These are phyloP conservation scores for Camponotus fellah DNA, from an alignment of 2,888 invertebrate species.

Conservation along the genomic window DNA sequence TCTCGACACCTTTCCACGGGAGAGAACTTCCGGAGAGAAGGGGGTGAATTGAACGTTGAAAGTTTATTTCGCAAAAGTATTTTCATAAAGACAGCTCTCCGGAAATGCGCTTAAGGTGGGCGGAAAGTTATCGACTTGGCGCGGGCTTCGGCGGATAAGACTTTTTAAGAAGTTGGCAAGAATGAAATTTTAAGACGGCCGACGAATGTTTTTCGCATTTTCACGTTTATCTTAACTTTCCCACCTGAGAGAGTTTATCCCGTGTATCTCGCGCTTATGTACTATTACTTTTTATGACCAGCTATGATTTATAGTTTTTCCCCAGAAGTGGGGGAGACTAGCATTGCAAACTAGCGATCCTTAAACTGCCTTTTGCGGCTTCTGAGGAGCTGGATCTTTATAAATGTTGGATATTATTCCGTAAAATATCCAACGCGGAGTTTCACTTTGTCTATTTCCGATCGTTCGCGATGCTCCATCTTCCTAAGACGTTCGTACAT, in stretches of 20 bases:
- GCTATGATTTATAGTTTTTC: conserved; percentile 58
- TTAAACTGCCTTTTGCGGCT: conserved; percentile 34
- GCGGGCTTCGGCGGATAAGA: conserved; percentile 48
- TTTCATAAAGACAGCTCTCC: conserved; percentile 50
- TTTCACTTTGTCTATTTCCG: not conserved
- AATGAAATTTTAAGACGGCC: conserved; percentile 52
- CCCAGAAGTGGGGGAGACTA: not conserved
- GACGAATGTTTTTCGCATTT: conserved; percentile 50
- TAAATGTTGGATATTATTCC: not conserved
- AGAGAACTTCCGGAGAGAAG: too few species aligned
- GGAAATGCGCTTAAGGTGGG: conserved; percentile 36
- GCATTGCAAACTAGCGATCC: not conserved
- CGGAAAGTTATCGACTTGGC: conserved; percentile 50
- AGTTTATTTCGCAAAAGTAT: conserved; percentile 50
- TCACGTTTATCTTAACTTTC: conserved; percentile 66
- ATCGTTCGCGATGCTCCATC: not conserved
- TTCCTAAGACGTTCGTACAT: too few species aligned
- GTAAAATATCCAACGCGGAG: not conserved
- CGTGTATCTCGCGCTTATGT: conserved; percentile 59
- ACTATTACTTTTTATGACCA: conserved; percentile 57
- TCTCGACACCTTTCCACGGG: not conserved
- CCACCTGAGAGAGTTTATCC: conserved; percentile 34
- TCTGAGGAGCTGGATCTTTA: not conserved
- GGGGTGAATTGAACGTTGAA: conserved; percentile 13
- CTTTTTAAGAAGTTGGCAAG: conserved; percentile 41